phyloP scores from a whole-genome alignment of 2,797 vertebrate genomes.

The Hippopotamyrus pictus region DNA sequence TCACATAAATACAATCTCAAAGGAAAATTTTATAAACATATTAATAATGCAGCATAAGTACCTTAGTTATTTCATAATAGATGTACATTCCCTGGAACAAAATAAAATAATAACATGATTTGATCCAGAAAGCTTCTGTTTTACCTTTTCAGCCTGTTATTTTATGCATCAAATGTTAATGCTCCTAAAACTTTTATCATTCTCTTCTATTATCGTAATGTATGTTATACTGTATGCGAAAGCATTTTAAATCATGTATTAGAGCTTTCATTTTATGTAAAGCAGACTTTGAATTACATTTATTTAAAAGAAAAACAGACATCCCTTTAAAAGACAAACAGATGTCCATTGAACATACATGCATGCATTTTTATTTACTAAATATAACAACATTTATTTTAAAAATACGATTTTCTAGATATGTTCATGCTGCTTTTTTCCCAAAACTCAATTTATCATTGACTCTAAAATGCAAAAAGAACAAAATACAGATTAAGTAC shows the following conservation, averaged over 20 bases:
- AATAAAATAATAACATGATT: conserved; percentile 37
- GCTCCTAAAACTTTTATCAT: conserved; percentile 65
- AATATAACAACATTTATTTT: neutral
- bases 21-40: conserved; percentile 46
- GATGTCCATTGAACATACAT: neutral
- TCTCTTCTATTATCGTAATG: conserved; percentile 64
- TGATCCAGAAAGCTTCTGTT: conserved; percentile 44
- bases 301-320: conserved; percentile 40
- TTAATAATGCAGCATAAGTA: conserved; percentile 52
- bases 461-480: neutral
- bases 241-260: conserved; percentile 66
- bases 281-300: conserved; percentile 53
- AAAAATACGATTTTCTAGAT: neutral
- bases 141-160: conserved; percentile 47
- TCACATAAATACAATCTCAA: conserved; percentile 26
- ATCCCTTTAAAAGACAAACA: conserved; percentile 40
- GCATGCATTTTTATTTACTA: neutral
- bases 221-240: conserved; percentile 50
- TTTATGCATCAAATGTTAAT: conserved; percentile 72
- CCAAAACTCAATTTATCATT: neutral
- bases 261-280: conserved; percentile 60
- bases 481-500: neutral
- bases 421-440: neutral
- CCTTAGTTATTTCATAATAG: conserved; percentile 43
- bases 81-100: conserved; percentile 42